These are phyloP conservation scores for Balanococcus diminutus DNA, from an alignment of 2,888 invertebrate genomes.

Conservation along the genomic window DNA sequence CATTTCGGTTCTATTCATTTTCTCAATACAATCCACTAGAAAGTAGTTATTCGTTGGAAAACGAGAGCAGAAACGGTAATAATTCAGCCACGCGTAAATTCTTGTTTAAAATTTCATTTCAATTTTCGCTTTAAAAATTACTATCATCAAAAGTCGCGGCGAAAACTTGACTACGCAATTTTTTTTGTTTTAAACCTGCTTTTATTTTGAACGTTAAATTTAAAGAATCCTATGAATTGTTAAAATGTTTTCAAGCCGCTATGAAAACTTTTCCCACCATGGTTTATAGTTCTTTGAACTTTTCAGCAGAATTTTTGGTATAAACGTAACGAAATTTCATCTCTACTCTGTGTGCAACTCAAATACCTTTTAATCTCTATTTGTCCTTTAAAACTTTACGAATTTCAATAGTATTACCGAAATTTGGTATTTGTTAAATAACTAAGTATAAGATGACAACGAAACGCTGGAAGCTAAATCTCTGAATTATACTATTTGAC, in stretches of 20 bases:
- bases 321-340: background rate
- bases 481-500: background rate
- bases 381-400: background rate
- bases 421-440: background rate
- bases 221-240: slow-evolving; percentile 8
- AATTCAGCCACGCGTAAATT: slow-evolving; percentile 24
- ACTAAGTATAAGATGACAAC: background rate
- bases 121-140: slow-evolving; percentile 17
- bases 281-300: background rate
- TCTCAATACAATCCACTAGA: background rate
- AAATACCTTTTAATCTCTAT: background rate
- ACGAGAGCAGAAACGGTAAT: slow-evolving; percentile 31
- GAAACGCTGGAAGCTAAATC: background rate
- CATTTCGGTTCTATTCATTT: background rate
- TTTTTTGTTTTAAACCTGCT: slow-evolving; percentile 8
- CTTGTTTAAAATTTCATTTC: background rate
- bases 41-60: background rate
- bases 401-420: background rate
- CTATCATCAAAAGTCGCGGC: background rate
- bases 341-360: background rate
- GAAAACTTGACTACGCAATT: background rate
- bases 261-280: background rate
- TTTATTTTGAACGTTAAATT: slow-evolving; percentile 22
- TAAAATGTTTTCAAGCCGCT: slow-evolving; percentile 18
- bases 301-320: background rate